Conservation (phyloP, 2,888 invertebrate genomes). For the Leucophora obtusa region DNA sequence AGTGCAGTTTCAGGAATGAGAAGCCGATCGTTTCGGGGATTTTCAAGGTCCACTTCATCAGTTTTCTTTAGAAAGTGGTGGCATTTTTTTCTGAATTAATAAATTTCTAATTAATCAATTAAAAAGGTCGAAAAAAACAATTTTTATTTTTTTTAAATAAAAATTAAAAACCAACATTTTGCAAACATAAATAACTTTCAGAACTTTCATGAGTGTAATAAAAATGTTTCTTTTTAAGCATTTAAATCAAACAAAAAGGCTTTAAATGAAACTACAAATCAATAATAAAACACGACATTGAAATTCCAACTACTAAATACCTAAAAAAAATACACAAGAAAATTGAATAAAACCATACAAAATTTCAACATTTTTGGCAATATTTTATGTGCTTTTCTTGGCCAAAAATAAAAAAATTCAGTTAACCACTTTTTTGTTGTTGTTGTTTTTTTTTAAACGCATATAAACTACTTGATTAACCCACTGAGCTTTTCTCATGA, state of each 20-base stretch:
- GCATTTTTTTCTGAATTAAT: too few species aligned
- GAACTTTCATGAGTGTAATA: too few species aligned
- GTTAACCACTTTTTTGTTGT: slow-evolving; percentile 28
- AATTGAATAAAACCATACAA: not conserved
- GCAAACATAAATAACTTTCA: too few species aligned
- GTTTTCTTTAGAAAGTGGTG: too few species aligned
- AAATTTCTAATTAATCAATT: too few species aligned
- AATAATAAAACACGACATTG: slow-evolving; percentile 60
- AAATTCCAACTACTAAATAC: slow-evolving; percentile 27
- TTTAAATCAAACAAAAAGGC: slow-evolving; percentile 58
- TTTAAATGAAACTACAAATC: slow-evolving; percentile 62
- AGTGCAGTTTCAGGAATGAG: too few species aligned
- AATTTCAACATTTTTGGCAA: slow-evolving; percentile 11
- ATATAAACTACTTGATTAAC: slow-evolving; percentile 64
- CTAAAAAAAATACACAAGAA: slow-evolving; percentile 5
- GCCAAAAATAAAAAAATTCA: too few species aligned
- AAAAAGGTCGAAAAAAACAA: too few species aligned
- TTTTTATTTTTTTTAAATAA: too few species aligned
- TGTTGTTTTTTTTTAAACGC: slow-evolving; percentile 53
- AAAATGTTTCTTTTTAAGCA: slow-evolving; percentile 22
- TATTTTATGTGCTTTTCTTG: slow-evolving; percentile 14
- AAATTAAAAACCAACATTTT: too few species aligned
- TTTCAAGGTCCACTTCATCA: too few species aligned
- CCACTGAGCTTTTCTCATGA: slow-evolving; percentile 61
- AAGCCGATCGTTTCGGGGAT: too few species aligned